Base-by-base conservation (phyloP, 2,113 vertebrate genomes). In the Etia nguti region DNA sequence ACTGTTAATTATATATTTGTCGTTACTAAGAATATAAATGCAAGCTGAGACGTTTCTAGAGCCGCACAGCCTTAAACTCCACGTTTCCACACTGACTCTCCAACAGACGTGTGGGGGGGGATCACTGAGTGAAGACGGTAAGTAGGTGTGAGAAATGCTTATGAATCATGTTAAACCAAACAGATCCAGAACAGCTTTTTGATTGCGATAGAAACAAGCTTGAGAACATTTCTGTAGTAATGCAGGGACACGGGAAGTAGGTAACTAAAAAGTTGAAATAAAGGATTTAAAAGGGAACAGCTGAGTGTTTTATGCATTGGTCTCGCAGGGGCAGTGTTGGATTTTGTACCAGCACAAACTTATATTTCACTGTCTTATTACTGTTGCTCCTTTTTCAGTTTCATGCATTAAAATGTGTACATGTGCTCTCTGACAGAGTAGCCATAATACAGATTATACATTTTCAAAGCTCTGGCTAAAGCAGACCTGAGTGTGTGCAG, bases 261-360 rank as follows among this genome's bases (percentile, higher is more conserved):
- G 6, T 0, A 48, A 29, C 9, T 0, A 24, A 43, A 2, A 70
- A 0, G n/a, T 26, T 41, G 0, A 46, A 26, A 73, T 73, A 26
- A 26, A 73, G 1, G 13, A 16, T 43, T 46, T 24, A 4, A 70
- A 43, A 43, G 65, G 41, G 36, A 70, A 2, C 36, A 43, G 65
- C 36, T 73, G 68, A 24, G 62, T 41, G 65, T 46, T 68, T 68
- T 22, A 68, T 38, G 34, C 20, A 13, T 10, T 1, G 7, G 38
- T 22, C 3, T 43, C 3, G 12, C 41, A 46, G 38, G 38, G 38
- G 22, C 41, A 73, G n/a, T 6, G 38, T 18, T 3, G 22, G 65
- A 73, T 18, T 73, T 46, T 26, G 0, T 41, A 70, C 7, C 36
- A 41, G 62, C 62, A 41, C 20, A 43, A 43, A 24, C 38, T 10